Evolutionary conservation across 2,797 vertebrate species (phyloP).

Genomic region (Micromesistius poutassou): DNA sequence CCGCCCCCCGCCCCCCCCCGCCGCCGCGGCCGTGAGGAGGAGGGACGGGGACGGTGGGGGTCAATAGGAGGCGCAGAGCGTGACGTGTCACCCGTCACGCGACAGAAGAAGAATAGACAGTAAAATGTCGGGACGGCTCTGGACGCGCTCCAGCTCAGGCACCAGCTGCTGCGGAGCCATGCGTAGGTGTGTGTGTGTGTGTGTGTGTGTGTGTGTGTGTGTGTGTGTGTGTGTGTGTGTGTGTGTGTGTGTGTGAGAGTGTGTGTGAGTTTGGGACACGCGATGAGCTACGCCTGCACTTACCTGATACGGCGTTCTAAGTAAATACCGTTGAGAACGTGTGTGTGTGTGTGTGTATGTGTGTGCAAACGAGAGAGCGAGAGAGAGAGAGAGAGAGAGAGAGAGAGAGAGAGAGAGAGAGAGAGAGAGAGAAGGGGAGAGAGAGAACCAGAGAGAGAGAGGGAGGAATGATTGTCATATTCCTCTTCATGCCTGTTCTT

Average conservation of each 20-base stretch:
- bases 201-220: too few species aligned
- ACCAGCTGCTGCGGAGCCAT: constrained; percentile 35
- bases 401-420: background rate
- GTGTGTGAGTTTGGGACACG: background rate
- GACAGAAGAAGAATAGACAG: constrained; percentile 63
- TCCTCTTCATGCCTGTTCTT: background rate
- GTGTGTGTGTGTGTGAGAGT: too few species aligned
- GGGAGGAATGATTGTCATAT: background rate
- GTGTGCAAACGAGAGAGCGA: constrained; percentile 34
- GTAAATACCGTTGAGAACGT: background rate
- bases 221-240: too few species aligned
- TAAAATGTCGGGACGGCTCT: constrained; percentile 74
- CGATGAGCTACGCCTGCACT: background rate
- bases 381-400: background rate
- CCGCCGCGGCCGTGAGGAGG: too few species aligned
- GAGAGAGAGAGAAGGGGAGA: background rate
- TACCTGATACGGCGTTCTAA: background rate
- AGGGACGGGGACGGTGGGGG: constrained; percentile 46
- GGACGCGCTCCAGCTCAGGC: constrained; percentile 51
- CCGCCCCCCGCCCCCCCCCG: too few species aligned
- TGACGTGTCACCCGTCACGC: constrained; percentile 71
- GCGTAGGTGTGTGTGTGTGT: background rate
- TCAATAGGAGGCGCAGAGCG: constrained; percentile 69
- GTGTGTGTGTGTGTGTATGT: constrained; percentile 20
- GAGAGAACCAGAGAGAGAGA: background rate